These are phyloP conservation scores for Clarias batrachus DNA, from an alignment of 2,113 vertebrate species.

Conservation along the genomic window DNA sequence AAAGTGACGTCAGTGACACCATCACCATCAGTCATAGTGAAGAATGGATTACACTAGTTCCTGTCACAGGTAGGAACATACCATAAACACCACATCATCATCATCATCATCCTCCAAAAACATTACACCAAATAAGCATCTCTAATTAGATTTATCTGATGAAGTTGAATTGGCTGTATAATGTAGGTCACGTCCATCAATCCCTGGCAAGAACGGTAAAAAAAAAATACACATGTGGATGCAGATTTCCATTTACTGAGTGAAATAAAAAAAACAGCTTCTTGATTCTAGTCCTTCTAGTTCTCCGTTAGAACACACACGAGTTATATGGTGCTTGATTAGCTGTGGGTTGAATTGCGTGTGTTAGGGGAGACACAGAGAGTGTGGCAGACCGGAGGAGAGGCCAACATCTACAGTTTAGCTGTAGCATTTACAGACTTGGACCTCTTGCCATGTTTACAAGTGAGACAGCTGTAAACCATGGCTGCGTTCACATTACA, in stretches of 20 bases:
- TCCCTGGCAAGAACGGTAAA: not conserved
- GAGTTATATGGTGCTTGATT: not conserved
- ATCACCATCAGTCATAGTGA: conserved; percentile 26
- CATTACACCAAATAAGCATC: not conserved
- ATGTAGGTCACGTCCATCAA: not conserved
- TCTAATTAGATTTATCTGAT: not conserved
- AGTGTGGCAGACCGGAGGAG: not conserved
- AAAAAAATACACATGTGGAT: conserved; percentile 34
- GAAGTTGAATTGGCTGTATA: not conserved
- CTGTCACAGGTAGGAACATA: conserved; percentile 64
- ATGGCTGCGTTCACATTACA: too few relatives aligned
- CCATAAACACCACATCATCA: not conserved
- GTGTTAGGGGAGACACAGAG: not conserved
- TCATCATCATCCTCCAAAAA: not conserved
- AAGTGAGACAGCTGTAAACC: not conserved
- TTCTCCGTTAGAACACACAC: not conserved
- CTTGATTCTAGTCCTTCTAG: not conserved
- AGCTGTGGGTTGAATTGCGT: not conserved
- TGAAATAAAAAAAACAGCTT: not conserved
- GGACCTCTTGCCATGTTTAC: not conserved
- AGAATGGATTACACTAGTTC: conserved; percentile 57
- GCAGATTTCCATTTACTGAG: conserved; percentile 26
- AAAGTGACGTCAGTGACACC: not conserved
- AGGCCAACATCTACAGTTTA: not conserved
- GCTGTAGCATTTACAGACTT: not conserved